Base-by-base conservation (phyloP, 1,140 invertebrate species). In the Philotrypesis tridentata region DNA sequence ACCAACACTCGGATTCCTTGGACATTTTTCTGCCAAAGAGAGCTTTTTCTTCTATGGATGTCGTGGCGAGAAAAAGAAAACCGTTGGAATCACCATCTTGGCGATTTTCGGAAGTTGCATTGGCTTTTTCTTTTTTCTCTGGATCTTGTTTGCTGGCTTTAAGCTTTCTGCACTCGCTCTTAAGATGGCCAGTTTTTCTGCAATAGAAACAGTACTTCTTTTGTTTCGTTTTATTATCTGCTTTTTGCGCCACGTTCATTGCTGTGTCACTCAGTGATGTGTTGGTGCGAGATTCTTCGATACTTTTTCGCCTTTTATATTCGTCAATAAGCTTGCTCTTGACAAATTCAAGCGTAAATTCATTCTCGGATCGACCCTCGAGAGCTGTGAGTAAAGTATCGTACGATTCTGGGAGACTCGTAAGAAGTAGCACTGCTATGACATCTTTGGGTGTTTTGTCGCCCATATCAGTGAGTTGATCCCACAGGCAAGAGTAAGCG, bases 301-400 rank as follows among this genome's bases (percentile, higher is more conserved):
- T 31, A 29, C 29, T n/a, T 60, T 83, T 63, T 23, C 80, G 76
- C 8, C 79, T 61, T 79, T 77, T 82, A 23, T 81, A 75, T 23
- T 85, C 82, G 29, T 80, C 79, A 9, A 84, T 77, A 0, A 85
- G 12, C 68, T 83, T 84, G 2, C 71, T 48, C 76, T 79, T 83
- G 3, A 85, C 76, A n/a, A 83, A 55, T 67, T 21, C 25, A 2
- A 67, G 43, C 12, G 82, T 85, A 5, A 84, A 70, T 14, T 84
- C 86, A 1, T n/a, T 76, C 63, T 83, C 83, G n/a, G 55, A 23
- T 73, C 84, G 65, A 25, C 48, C 82, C 11, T 84, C 82, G 9
- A 85, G 70, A 29, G 82, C 76, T 14, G 73, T 80, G 11, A 83
- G 68, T 9, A 85, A 61, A 25, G 23, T 63, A 23, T 75, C 40